Evolutionary conservation across 2,113 vertebrate species (phyloP).

Genomic region (Coptodon rendalli): DNA sequence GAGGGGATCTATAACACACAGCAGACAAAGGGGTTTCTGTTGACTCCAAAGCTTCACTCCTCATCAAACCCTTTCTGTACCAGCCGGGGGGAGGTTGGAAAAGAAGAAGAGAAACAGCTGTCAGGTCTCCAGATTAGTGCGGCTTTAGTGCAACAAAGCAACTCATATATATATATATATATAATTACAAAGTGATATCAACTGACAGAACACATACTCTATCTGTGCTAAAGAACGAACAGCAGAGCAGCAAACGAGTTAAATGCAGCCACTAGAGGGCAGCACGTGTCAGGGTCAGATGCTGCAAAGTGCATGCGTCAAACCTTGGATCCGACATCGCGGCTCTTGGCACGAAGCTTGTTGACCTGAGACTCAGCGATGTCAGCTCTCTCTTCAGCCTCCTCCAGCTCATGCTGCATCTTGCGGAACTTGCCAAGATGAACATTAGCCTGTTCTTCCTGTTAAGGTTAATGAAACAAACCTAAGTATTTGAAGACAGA

Average conservation of each 20-base stretch:
- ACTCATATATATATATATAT: neutral
- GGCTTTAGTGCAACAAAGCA: constrained; percentile 3
- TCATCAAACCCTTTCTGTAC: constrained; percentile 76
- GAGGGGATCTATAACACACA: constrained; percentile 30
- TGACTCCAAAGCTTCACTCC: constrained; percentile 66
- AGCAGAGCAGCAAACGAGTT: neutral
- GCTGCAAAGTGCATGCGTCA: neutral
- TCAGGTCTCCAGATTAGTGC: constrained; percentile 26
- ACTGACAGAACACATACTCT: neutral
- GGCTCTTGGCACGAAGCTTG: constrained; percentile 72
- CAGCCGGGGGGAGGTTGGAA: neutral
- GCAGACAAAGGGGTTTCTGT: constrained; percentile 22
- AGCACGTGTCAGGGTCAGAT: constrained; percentile 8
- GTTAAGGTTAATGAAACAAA: neutral
- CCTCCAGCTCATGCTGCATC: constrained; percentile 75
- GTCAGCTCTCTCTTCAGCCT: constrained; percentile 73
- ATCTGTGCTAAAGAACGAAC: neutral
- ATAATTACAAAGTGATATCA: neutral
- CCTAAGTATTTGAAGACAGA: neutral
- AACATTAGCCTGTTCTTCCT: constrained; percentile 75
- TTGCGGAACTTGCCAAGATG: constrained; percentile 75
- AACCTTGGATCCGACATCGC: constrained; percentile 71
- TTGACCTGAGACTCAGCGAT: constrained; percentile 77
- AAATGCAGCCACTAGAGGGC: constrained; percentile 7
- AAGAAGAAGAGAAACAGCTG: constrained; percentile 18